Conservation (phyloP, 1,140 invertebrate species). For the Sogatella furcifera region DNA sequence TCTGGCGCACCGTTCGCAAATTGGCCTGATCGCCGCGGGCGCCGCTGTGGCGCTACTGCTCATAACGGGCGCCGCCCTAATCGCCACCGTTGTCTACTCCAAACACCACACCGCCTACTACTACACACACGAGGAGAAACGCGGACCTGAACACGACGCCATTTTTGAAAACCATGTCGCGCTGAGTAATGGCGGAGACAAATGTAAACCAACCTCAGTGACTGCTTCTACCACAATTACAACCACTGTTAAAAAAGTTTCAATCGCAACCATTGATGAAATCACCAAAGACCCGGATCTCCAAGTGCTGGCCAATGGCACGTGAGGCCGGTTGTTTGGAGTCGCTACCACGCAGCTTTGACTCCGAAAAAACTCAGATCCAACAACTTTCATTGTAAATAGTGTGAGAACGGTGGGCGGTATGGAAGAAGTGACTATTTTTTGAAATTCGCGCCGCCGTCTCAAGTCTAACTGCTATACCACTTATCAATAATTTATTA, state of each 20-base stretch:
- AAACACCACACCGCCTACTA: constrained; percentile 53
- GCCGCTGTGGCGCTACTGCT: constrained; percentile 38
- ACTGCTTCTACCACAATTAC: constrained; percentile 33
- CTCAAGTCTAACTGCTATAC: too few relatives aligned
- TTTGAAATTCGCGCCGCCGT: too few relatives aligned
- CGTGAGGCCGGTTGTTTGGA: constrained; percentile 15
- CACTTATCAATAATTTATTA: too few relatives aligned
- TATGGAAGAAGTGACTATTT: too few relatives aligned
- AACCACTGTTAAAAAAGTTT: constrained; percentile 27
- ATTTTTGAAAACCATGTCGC: constrained; percentile 24
- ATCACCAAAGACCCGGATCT: constrained; percentile 31
- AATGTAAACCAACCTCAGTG: constrained; percentile 25
- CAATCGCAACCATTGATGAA: constrained; percentile 34
- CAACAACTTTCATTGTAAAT: too few relatives aligned
- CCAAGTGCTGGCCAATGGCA: constrained; percentile 24
- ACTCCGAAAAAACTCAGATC: not conserved
- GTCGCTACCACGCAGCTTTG: not conserved
- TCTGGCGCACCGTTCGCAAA: constrained; percentile 38
- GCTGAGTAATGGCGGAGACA: constrained; percentile 20
- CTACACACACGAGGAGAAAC: constrained; percentile 46
- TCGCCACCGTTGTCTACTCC: constrained; percentile 43
- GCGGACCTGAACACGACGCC: constrained; percentile 12
- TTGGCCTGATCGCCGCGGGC: constrained; percentile 43
- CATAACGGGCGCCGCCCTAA: constrained; percentile 37
- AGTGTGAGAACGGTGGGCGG: too few relatives aligned